These are phyloP conservation scores for Dunckerocampus dactyliophorus DNA, from an alignment of 2,113 vertebrate genomes.

Conservation along the genomic window DNA sequence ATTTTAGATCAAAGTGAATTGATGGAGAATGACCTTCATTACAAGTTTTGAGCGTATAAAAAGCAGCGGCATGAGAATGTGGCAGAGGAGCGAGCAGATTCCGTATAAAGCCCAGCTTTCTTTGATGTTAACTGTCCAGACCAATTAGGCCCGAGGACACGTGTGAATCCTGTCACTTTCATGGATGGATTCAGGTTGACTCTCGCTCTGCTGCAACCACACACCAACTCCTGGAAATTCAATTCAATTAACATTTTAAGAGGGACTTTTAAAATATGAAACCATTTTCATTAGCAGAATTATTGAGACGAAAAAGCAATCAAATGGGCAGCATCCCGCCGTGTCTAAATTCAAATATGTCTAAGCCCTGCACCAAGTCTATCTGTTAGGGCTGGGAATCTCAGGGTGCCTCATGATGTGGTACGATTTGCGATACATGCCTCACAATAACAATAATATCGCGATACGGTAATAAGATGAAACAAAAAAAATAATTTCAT, in stretches of 20 bases:
- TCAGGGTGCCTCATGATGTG: too few relatives aligned
- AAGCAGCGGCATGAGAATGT: slow-evolving; percentile 44
- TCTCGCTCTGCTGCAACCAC: slow-evolving; percentile 43
- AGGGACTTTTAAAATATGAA: slow-evolving; percentile 23
- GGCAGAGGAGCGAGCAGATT: slow-evolving; percentile 61
- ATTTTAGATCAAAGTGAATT: slow-evolving; percentile 69
- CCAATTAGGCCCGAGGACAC: slow-evolving; percentile 66
- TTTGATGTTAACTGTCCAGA: slow-evolving; percentile 75
- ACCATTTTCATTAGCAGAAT: slow-evolving; percentile 25
- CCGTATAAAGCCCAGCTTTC: slow-evolving; percentile 61
- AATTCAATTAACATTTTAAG: slow-evolving; percentile 47
- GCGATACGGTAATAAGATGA: too few relatives aligned
- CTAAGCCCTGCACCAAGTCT: neutral
- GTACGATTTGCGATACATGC: too few relatives aligned
- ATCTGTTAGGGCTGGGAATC: too few relatives aligned
- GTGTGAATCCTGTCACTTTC: slow-evolving; percentile 54
- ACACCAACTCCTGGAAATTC: slow-evolving; percentile 38
- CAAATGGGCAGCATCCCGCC: neutral
- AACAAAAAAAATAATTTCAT: too few relatives aligned
- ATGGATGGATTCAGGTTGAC: slow-evolving; percentile 57
- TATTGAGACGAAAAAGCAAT: neutral
- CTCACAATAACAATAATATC: too few relatives aligned
- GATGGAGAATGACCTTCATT: slow-evolving; percentile 70
- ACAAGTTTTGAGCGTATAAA: slow-evolving; percentile 61
- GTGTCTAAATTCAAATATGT: neutral